Percentiles rank a stretch among this genome's conserved stretches.
Conservation (phyloP, 2,888 invertebrate species). For the Drosophila atripex region DNA sequence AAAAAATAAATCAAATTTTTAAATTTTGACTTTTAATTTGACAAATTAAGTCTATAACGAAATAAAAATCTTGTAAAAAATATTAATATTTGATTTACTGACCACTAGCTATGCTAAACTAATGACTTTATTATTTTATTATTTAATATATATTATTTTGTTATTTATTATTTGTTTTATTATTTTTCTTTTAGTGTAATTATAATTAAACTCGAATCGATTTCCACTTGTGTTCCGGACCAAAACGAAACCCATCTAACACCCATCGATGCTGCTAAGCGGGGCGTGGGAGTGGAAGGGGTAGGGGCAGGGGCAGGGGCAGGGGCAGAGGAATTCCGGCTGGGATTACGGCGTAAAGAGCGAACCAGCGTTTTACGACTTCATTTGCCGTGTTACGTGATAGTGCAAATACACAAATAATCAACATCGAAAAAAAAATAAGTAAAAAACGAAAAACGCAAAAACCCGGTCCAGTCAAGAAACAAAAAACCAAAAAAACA, state of each 20-base stretch:
- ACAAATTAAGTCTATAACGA: too few relatives aligned
- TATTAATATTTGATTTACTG: too few relatives aligned
- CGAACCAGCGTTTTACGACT: constrained; percentile 68
- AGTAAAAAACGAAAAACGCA: constrained; percentile 32
- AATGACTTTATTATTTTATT: too few relatives aligned
- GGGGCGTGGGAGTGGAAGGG: neutral
- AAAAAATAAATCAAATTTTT: too few relatives aligned
- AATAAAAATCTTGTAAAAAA: too few relatives aligned
- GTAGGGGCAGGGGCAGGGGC: too few relatives aligned
- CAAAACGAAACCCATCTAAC: constrained; percentile 42
- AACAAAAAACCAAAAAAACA: constrained; percentile 34
- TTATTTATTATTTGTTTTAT: too few relatives aligned
- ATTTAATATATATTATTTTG: too few relatives aligned
- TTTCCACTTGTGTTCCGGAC: constrained; percentile 35
- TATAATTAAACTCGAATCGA: constrained; percentile 31
- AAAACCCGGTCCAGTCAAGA: constrained; percentile 36
- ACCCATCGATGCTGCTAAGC: constrained; percentile 4
- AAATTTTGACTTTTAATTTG: too few relatives aligned
- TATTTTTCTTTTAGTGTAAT: constrained; percentile 8
- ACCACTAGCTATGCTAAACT: too few relatives aligned
- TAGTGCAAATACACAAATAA: constrained; percentile 66
- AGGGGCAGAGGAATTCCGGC: constrained; percentile 2
- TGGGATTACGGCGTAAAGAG: constrained; percentile 19
- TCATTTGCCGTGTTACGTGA: constrained; percentile 74
- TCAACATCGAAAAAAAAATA: constrained; percentile 41